Percentiles rank a stretch among this genome's conserved stretches.
Evolutionary conservation across 2,888 invertebrate species (phyloP).

Genomic region (Patella pellucida): DNA sequence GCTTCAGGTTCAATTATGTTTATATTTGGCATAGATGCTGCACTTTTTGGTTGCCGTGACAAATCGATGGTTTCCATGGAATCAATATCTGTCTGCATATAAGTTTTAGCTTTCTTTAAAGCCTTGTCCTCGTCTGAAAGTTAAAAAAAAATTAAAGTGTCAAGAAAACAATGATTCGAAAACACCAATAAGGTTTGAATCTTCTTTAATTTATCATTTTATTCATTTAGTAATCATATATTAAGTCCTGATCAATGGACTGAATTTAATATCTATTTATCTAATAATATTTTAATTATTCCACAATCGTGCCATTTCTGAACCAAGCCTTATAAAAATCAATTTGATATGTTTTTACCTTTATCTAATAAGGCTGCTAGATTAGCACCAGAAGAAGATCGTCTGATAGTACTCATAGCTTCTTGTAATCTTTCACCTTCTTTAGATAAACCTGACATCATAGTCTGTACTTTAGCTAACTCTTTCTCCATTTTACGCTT

Average conservation of each 20-base stretch:
- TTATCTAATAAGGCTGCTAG: conserved; percentile 32
- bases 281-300: too few relatives aligned
- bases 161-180: too few relatives aligned
- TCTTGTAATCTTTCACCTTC: conserved; percentile 88
- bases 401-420: conserved; percentile 82
- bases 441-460: conserved; percentile 87
- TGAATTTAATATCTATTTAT: too few relatives aligned
- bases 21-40: conserved; percentile 34
- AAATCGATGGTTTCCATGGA: conserved; percentile 81
- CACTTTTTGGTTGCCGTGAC: conserved; percentile 47
- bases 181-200: too few relatives aligned
- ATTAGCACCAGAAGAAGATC: conserved; percentile 61
- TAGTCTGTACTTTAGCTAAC: conserved; percentile 84
- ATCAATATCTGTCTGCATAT: conserved; percentile 93
- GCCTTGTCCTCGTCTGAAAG: conserved; percentile 28
- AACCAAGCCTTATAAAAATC: too few relatives aligned
- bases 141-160: neutral
- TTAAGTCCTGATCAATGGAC: too few relatives aligned
- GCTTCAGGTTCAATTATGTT: conserved; percentile 24
- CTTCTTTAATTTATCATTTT: too few relatives aligned
- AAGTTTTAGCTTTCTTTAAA: conserved; percentile 75
- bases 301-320: too few relatives aligned
- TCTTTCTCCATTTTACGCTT: conserved; percentile 75
- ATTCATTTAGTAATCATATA: too few relatives aligned
- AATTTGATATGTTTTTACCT: neutral